Base-by-base conservation (phyloP, 2,888 invertebrate genomes). In the Spodoptera exigua region DNA sequence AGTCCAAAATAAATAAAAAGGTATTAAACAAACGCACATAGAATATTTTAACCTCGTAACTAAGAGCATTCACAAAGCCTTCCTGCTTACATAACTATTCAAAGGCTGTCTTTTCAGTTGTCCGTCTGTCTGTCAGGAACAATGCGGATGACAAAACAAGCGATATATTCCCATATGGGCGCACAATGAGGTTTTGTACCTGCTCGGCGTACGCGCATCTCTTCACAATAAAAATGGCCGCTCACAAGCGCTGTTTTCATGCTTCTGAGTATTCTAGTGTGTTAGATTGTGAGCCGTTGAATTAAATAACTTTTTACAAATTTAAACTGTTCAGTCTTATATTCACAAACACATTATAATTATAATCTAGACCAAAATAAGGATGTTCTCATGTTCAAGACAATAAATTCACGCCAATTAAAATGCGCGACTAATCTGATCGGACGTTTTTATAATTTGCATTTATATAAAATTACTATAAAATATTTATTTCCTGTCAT, bases 61-160 rank as follows among this genome's bases (percentile, higher is more conserved):
- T 66, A 74, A 71, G 70, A 59, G 74, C 69, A 81, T 82, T 86
- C 86, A 84, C 84, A 79, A 70, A 73, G 60, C 73, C 66, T 74
- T 77, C 68, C 74, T 73, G 68, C 87, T 89, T 89, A 88, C 85
- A 88, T 89, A 90, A 87, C 86, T 89, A 92, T 93, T 93, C 91
- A 93, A 88, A 85, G 84, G 70, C 82, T 82, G 89, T 90, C 93
- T 92, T 92, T 93, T 92, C 92, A 92, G 89, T 89, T 91, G 93
- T 93, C 93, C 81, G 85, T 92, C 90, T 79, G 90, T 93, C 91
- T 88, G 90, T 91, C 91, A 85, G 64, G 78, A 65, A 92, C 93
- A 93, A 93, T 92, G 82, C 87, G 74, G 83, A 87, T 88, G 91
- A 93, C 93, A 93, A 92, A 93, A 92, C 91, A 91, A 87, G 88